Conservation (phyloP, 2,888 invertebrate genomes). For the Papilio protenor region DNA sequence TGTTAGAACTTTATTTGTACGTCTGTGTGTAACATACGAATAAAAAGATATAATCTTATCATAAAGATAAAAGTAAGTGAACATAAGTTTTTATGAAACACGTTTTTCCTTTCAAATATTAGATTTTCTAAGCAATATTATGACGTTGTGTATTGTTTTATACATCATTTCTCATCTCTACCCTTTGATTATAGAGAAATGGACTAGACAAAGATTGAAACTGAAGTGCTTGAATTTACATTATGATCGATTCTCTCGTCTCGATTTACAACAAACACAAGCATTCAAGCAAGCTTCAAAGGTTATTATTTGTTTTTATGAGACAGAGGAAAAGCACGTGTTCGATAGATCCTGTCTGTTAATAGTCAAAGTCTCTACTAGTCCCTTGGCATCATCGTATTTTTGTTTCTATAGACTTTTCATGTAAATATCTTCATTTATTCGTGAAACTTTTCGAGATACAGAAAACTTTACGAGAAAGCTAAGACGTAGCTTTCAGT, state of each 20-base stretch:
- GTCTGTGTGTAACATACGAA: neutral
- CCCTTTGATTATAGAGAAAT: neutral
- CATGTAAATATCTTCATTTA: constrained; percentile 30
- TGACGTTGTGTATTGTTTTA: constrained; percentile 9
- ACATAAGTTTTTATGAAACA: constrained; percentile 32
- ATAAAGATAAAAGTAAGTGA: constrained; percentile 9
- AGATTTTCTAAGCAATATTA: constrained; percentile 22
- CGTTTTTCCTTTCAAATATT: constrained; percentile 29
- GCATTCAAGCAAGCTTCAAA: too few species aligned
- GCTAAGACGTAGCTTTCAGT: constrained; percentile 1
- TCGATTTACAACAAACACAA: too few species aligned
- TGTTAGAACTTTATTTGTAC: neutral
- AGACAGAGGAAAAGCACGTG: too few species aligned
- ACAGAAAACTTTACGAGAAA: neutral
- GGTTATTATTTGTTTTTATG: too few species aligned
- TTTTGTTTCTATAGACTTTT: constrained; percentile 23
- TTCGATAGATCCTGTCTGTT: too few species aligned
- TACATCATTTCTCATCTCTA: neutral
- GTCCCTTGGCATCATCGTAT: constrained; percentile 28
- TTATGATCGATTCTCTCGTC: too few species aligned
- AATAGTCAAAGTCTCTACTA: neutral
- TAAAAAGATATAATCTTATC: constrained; percentile 7
- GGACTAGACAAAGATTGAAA: too few species aligned
- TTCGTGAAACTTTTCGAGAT: constrained; percentile 4
- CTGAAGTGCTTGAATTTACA: too few species aligned